These are phyloP conservation scores for Penaeus japonicus DNA, from an alignment of 1,140 invertebrate genomes.

Conservation along the genomic window DNA sequence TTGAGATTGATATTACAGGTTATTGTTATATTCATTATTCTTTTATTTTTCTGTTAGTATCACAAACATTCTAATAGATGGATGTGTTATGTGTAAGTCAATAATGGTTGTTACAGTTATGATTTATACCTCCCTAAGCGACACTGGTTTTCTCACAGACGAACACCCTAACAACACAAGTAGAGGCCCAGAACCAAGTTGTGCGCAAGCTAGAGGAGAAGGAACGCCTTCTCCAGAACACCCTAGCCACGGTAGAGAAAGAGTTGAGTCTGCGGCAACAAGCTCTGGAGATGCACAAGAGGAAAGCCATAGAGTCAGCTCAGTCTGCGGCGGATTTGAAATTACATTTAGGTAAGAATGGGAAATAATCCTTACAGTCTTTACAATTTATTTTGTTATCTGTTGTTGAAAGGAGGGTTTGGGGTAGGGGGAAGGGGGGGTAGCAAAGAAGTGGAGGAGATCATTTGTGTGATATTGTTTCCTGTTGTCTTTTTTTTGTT, in stretches of 20 bases:
- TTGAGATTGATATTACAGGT: neutral
- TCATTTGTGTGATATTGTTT: no score
- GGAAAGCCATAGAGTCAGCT: constrained; percentile 91
- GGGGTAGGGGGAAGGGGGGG: no score
- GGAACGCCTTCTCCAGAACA: constrained; percentile 91
- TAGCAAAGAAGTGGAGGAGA: no score
- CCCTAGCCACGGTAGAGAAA: constrained; percentile 92
- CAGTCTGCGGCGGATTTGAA: constrained; percentile 97
- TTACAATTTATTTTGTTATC: neutral
- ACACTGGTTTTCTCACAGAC: constrained; percentile 45
- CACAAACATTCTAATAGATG: neutral
- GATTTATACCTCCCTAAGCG: neutral
- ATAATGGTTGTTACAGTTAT: no score
- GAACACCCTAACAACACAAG: constrained; percentile 64
- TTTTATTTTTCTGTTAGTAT: no score
- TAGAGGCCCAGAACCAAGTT: constrained; percentile 94
- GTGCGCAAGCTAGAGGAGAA: constrained; percentile 96
- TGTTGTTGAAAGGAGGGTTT: neutral
- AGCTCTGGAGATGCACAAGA: constrained; percentile 96
- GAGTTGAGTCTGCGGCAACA: constrained; percentile 89
- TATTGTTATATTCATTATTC: neutral
- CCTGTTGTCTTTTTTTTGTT: no score
- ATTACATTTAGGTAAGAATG: constrained; percentile 85
- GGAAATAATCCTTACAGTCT: no score
- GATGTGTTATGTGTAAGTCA: neutral